phyloP scores from a whole-genome alignment of 2,888 invertebrate genomes.

The Macropis europaea region DNA sequence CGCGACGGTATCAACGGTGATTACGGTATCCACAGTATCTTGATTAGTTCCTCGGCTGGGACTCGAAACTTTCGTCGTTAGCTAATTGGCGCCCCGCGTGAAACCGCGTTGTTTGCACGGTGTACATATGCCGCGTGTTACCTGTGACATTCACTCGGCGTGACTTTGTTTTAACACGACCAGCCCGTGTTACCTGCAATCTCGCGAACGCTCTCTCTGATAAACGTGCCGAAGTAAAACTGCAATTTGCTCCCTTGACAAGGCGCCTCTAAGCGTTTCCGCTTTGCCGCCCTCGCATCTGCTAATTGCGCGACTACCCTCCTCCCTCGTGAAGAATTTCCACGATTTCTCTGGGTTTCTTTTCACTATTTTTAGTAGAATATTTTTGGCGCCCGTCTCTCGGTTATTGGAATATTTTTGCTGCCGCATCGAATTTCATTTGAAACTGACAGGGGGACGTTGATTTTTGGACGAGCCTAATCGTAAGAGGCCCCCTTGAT shows the following conservation, averaged over 20 bases:
- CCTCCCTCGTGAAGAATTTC: conserved; percentile 19
- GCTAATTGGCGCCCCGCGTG: conserved; percentile 71
- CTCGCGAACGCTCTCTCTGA: conserved; percentile 38
- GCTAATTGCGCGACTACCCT: conserved; percentile 43
- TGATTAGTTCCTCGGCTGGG: conserved; percentile 70
- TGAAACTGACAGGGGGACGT: no score
- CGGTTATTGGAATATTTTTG: no score
- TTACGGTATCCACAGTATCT: conserved; percentile 70
- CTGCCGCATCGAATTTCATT: no score
- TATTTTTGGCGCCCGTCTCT: no score
- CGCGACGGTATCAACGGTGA: conserved; percentile 66
- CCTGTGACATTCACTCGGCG: conserved; percentile 55
- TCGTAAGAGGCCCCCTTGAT: no score
- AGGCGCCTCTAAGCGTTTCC: conserved; percentile 32
- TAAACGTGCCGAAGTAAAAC: conserved; percentile 60
- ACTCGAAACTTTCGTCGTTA: conserved; percentile 74
- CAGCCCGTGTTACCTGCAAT: conserved; percentile 41
- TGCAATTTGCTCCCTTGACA: conserved; percentile 51
- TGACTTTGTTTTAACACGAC: conserved; percentile 50
- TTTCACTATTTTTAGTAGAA: no score
- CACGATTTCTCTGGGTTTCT: no score
- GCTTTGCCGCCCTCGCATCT: conserved; percentile 15
- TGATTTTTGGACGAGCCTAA: no score
- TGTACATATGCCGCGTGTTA: conserved; percentile 62
- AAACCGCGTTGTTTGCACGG: conserved; percentile 68